These are phyloP conservation scores for Ferrisia virgata DNA, from an alignment of 2,888 invertebrate genomes.

Conservation along the genomic window DNA sequence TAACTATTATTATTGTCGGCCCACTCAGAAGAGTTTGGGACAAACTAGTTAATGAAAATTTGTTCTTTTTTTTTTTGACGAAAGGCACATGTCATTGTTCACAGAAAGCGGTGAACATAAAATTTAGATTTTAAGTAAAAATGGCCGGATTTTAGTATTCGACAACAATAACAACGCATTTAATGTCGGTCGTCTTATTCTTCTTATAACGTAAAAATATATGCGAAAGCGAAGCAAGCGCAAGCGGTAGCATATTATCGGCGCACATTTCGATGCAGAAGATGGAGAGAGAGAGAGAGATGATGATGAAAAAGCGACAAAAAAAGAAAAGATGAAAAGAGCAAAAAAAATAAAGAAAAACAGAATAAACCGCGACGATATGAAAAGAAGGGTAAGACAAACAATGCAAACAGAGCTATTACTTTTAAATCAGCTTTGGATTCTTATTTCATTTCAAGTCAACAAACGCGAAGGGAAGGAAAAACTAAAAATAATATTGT, in stretches of 20 bases:
- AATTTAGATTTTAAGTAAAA: constrained; percentile 29
- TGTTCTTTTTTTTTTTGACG: background rate
- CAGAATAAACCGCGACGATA: constrained; percentile 42
- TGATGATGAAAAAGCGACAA: constrained; percentile 34
- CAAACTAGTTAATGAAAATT: background rate
- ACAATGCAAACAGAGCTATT: constrained; percentile 43
- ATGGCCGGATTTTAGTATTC: constrained; percentile 35
- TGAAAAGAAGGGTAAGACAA: constrained; percentile 38
- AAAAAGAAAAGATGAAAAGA: constrained; percentile 23
- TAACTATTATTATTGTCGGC: no score
- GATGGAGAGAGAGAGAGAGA: background rate
- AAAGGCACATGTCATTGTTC: background rate
- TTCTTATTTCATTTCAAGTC: constrained; percentile 43
- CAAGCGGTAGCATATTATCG: background rate
- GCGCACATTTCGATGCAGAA: constrained; percentile 18
- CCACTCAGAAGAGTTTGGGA: no score
- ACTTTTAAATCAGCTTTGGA: constrained; percentile 44
- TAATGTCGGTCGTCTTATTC: background rate
- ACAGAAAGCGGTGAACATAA: background rate
- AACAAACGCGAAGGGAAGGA: constrained; percentile 18
- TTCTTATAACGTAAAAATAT: background rate
- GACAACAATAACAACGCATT: constrained; percentile 29
- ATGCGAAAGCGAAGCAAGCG: constrained; percentile 2
- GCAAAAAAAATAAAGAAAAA: constrained; percentile 39
- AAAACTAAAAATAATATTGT: constrained; percentile 8